phyloP scores from a whole-genome alignment of 2,888 invertebrate genomes.

The Stenoptilia bipunctidactyla region DNA sequence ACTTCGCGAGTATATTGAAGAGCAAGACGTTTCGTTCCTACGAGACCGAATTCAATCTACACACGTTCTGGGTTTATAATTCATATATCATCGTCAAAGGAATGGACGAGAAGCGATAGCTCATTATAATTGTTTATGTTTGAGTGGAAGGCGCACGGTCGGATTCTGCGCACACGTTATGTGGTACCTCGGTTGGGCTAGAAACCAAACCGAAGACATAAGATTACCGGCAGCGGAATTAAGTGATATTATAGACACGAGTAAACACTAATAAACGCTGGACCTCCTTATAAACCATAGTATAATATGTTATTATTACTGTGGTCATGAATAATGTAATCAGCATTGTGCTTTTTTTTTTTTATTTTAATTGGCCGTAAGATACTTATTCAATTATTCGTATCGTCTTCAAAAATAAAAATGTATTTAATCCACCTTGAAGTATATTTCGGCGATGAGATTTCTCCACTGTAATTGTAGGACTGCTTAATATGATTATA shows the following conservation, averaged over 20 bases:
- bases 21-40: conserved; percentile 1
- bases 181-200: conserved; percentile 7
- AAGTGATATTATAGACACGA: background rate
- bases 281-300: no score
- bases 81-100: conserved; percentile 5
- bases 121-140: background rate
- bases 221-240: background rate
- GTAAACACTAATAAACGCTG: no score
- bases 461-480: conserved; percentile 7
- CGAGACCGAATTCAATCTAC: background rate
- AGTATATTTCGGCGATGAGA: conserved; percentile 5
- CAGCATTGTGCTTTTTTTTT: no score
- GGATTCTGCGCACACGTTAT: conserved; percentile 6
- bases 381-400: conserved; percentile 2
- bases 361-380: conserved; percentile 1
- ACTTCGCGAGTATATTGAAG: conserved; percentile 3
- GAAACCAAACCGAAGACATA: background rate
- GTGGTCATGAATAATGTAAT: no score
- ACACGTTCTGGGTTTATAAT: conserved; percentile 5
- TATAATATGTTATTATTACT: no score
- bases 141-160: conserved; percentile 6
- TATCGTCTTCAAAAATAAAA: conserved; percentile 5
- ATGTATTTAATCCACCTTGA: conserved; percentile 5
- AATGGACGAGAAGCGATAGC: background rate
- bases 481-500: conserved; percentile 1